Percentiles rank a stretch among this genome's conserved stretches.
These are phyloP conservation scores for Peucedramus taeniatus DNA, from an alignment of 2,113 vertebrate genomes.

Conservation along the genomic window DNA sequence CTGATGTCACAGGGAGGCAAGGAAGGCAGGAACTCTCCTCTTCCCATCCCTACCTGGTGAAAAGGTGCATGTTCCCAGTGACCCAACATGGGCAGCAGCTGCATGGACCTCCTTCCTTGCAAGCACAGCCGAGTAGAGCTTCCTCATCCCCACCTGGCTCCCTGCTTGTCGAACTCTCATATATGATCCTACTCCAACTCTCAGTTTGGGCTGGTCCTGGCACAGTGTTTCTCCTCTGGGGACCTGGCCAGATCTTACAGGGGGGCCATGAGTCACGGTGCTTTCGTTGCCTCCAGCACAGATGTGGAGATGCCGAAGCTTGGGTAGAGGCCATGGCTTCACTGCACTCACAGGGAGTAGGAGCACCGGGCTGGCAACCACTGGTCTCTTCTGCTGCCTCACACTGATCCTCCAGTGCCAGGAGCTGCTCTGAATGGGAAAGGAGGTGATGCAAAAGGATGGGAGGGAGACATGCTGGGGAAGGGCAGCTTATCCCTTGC, in stretches of 20 bases:
- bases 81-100: background rate
- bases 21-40: background rate
- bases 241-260: background rate
- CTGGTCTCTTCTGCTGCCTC: fast-evolving
- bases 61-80: background rate
- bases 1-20: fast-evolving
- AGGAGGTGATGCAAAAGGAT: background rate
- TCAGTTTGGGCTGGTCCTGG: background rate
- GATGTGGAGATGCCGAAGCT: fast-evolving
- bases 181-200: fast-evolving
- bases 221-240: background rate
- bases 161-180: background rate
- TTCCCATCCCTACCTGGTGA: background rate
- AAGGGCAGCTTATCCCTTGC: background rate
- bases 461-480: fast-evolving
- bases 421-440: background rate
- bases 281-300: background rate
- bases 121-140: background rate
- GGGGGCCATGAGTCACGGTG: fast-evolving
- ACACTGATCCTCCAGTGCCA: fast-evolving
- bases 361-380: fast-evolving
- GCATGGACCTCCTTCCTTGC: fast-evolving
- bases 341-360: fast-evolving
- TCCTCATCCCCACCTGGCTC: background rate
- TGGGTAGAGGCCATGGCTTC: fast-evolving